These are phyloP conservation scores for Aporophyla nigra DNA, from an alignment of 2,888 invertebrate genomes.

Conservation along the genomic window DNA sequence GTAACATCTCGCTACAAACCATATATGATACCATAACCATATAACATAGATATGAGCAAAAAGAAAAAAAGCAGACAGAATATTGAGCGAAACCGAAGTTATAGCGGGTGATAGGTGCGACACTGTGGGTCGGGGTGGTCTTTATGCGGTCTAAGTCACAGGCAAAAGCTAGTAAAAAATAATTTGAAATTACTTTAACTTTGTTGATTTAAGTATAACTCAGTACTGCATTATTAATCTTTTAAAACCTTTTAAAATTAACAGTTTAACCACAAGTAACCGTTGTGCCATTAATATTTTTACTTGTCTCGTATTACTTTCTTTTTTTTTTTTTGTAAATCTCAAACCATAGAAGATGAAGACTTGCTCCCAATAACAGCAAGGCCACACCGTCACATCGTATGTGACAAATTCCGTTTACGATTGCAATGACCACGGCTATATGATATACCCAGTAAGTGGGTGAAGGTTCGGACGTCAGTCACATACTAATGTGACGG, in stretches of 20 bases:
- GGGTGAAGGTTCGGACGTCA: conserved; percentile 78
- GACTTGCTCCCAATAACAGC: conserved; percentile 42
- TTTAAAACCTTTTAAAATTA: too few relatives aligned
- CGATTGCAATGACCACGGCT: conserved; percentile 64
- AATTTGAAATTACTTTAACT: too few relatives aligned
- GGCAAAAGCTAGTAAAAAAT: too few relatives aligned
- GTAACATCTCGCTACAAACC: too few relatives aligned
- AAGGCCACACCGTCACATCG: conserved; percentile 50
- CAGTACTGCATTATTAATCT: not conserved
- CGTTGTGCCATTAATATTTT: not conserved
- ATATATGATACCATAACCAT: too few relatives aligned
- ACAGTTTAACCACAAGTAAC: too few relatives aligned
- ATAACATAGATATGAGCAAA: too few relatives aligned
- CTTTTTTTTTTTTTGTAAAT: not conserved
- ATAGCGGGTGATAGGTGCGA: too few relatives aligned
- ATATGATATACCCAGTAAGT: conserved; percentile 65
- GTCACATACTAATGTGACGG: conserved; percentile 76
- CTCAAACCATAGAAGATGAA: not conserved
- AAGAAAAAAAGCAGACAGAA: too few relatives aligned
- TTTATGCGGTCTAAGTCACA: too few relatives aligned
- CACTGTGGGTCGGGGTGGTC: too few relatives aligned
- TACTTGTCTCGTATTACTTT: not conserved
- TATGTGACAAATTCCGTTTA: conserved; percentile 64
- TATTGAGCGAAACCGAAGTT: too few relatives aligned
- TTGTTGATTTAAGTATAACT: not conserved